Evolutionary conservation across 2,888 invertebrate genomes (phyloP), one percentile per base, ranked within the genome.

Genomic region (Platycheirus albimanus): DNA sequence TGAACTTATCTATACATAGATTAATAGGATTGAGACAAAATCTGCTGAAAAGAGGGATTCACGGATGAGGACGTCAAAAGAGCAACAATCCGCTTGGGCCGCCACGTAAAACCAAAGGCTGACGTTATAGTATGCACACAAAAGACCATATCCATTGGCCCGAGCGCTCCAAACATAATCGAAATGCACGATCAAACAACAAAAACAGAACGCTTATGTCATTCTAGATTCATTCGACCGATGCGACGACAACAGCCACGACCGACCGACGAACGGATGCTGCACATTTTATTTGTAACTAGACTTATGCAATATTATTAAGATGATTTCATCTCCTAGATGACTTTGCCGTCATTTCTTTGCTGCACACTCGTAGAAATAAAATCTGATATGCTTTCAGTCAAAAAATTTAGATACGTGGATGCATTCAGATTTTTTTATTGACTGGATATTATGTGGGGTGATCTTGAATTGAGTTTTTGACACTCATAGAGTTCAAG

Each of bases 181-280:
- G 61, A 61, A 61, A 54, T 63, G 71, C 71, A 54, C 52, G 61
- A 76, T 58, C 64, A 72, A 81, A 71, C 66, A 71, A 71, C 66
- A 71, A 54, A 77, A 41, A 71, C 71, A 71, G 61, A 81, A 41
- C 47, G 77, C 77, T 81, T 81, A 81, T 81, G 77, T 81, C 81
- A 81, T 67, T 81, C 49, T 41, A 72, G 63, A 54, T 43, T 58
- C 63, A 69, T 58, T 20, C 10, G 24, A 13, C 54, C 38, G 38
- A 24, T 24, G 24, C 24, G 24, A 24, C 24, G 3, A 24, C 43
- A 10, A 4, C 43, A 15, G 43, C 15, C 17, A n/a, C 43, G 43
- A 19, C 43, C 19, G n/a, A n/a, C 11, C 20, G 20, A 20, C 47
- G 52, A 36, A 67, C 81, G 81, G 81, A 81, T 81, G 81, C 81